Conservation (phyloP, 1,140 invertebrate genomes). For the Babylonia areolata region DNA sequence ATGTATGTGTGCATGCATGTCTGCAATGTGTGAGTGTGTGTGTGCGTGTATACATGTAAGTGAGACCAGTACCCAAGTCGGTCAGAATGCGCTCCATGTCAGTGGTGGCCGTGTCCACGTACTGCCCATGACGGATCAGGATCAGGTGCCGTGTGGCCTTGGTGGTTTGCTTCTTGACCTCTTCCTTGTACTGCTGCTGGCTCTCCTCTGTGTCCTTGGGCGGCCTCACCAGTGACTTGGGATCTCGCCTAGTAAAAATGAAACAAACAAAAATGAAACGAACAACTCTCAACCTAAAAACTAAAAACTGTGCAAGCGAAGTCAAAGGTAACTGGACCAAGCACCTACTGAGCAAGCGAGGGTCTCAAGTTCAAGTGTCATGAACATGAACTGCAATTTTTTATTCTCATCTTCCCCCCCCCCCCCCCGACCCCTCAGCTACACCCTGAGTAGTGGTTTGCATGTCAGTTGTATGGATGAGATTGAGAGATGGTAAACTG, state of each 20-base stretch:
- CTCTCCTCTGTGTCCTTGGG: conserved; percentile 70
- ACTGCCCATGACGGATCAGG: conserved; percentile 96
- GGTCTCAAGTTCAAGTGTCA: too few species aligned
- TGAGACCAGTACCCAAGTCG: conserved; percentile 81
- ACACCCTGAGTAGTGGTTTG: too few species aligned
- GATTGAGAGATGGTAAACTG: too few species aligned
- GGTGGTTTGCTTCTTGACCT: conserved; percentile 77
- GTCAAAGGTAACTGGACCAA: too few species aligned
- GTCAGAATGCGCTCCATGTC: conserved; percentile 89
- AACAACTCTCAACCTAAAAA: background rate
- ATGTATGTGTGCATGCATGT: too few species aligned
- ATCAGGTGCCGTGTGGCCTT: conserved; percentile 89
- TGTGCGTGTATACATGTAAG: too few species aligned
- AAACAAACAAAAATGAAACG: conserved; percentile 32
- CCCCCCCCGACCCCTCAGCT: too few species aligned
- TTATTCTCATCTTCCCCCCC: too few species aligned
- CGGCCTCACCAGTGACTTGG: conserved; percentile 84
- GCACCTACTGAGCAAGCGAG: too few species aligned
- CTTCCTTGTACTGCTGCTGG: conserved; percentile 60
- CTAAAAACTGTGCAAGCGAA: background rate
- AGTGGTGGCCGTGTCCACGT: conserved; percentile 83
- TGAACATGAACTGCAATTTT: too few species aligned
- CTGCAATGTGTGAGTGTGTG: too few species aligned
- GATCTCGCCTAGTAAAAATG: conserved; percentile 82
- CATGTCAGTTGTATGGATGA: too few species aligned